Evolutionary conservation across 2,113 vertebrate genomes (phyloP), one percentile per base, ranked within the genome.

Genomic region (Saimiri boliviensis): DNA sequence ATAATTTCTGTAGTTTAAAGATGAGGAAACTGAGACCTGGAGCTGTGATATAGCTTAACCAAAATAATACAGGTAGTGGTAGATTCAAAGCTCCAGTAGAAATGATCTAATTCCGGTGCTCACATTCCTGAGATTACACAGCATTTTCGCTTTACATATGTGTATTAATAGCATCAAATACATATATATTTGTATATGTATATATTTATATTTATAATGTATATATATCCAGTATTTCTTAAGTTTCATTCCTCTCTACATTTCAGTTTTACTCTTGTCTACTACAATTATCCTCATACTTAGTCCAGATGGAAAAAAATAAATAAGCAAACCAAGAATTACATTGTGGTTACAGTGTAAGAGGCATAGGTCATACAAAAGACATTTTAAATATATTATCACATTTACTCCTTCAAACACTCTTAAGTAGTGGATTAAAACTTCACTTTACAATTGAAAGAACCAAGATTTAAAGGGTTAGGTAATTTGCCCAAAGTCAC

Each of bases 1-100:
- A 27, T 19, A 70, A 49, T 71, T 95, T 93, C 4, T 2, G 32
- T 94, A 40, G 66, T 96, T 88, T 90, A 83, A 5, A 97, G 21
- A 93, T 93, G 14, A 96, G 63, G 63, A 94, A 89, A 83, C 45
- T 93, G 71, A 96, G 14, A 81, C 25, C 94, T 52, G 96, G 8
- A 54, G 4, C 32, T 91, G 16, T 60, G 13, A 23, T 47, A 42
- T 73, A 42, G 71, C 14, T 80, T 85, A 35, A 8, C 12, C 0
- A 45, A 81, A 70, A 73, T 68, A 32, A 52, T 7, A 81, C 2
- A 76, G 7, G 40, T 56, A 86, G 19, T 95, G 70, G 27, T 37
- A 25, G 54, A 82, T 52, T 93, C 5, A 94, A 52, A 37, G 79
- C 82, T 49, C 8, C 89, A 66, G 77, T 52, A 40, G 37, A 74